Evolutionary conservation across 2,113 vertebrate genomes (phyloP).

Genomic region (Perognathus longimembris): DNA sequence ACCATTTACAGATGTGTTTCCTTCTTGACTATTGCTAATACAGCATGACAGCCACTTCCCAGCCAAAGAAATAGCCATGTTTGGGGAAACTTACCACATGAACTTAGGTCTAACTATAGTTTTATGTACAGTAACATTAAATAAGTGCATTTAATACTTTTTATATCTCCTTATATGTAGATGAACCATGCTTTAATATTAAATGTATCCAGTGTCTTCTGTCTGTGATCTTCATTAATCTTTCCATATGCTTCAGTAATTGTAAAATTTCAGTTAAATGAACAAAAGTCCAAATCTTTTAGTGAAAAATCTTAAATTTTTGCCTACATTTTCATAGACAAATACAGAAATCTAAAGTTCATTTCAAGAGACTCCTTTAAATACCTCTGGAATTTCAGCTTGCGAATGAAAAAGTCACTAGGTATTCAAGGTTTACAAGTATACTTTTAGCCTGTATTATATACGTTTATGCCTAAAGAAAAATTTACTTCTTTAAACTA

Average conservation of each 20-base stretch:
- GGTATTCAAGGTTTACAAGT: neutral
- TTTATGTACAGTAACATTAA: neutral
- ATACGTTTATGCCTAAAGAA: neutral
- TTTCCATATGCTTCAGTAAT: neutral
- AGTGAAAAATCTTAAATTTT: conserved; percentile 23
- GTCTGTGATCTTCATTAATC: neutral
- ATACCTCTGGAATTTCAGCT: conserved; percentile 2
- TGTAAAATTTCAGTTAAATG: neutral
- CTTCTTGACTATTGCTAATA: neutral
- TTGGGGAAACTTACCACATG: neutral
- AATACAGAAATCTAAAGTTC: neutral
- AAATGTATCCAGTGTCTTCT: neutral
- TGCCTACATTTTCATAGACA: neutral
- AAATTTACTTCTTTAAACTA: conserved; percentile 49
- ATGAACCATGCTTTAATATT: conserved; percentile 9
- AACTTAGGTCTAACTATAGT: neutral
- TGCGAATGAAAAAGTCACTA: neutral
- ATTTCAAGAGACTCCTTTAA: neutral
- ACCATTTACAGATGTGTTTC: neutral
- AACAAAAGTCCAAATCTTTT: neutral
- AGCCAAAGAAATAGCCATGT: neutral
- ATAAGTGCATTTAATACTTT: neutral
- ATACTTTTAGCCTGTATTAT: neutral
- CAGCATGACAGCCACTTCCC: no score
- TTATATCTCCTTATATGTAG: neutral